Conservation (phyloP, 2,113 vertebrate species). For the Noctilio leporinus region DNA sequence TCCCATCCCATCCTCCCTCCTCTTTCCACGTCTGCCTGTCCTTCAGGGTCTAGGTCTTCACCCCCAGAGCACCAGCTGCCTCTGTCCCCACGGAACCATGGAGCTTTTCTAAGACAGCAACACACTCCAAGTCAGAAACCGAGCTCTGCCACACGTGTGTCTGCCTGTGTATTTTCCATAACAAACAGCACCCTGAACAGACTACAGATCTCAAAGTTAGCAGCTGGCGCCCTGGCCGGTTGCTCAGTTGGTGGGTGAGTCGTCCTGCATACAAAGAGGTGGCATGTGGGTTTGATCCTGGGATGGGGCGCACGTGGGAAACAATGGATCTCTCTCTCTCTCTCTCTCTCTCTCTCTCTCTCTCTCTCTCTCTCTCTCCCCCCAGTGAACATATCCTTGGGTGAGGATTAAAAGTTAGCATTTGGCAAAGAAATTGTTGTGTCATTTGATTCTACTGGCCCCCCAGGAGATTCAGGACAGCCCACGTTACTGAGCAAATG, state of each 20-base stretch:
- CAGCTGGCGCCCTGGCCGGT: background rate
- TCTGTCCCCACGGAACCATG: background rate
- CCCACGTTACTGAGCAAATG: background rate
- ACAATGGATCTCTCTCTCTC: too few species aligned
- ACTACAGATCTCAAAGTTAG: background rate
- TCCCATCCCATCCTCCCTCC: background rate
- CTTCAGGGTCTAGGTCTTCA: rapidly evolving
- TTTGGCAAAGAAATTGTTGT: background rate
- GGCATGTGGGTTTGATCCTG: too few species aligned
- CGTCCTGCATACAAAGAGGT: too few species aligned
- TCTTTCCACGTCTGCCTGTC: background rate
- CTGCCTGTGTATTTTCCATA: rapidly evolving
- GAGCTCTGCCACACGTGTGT: rapidly evolving
- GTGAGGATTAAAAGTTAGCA: background rate
- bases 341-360: too few species aligned
- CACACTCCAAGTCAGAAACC: rapidly evolving
- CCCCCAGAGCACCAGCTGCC: background rate
- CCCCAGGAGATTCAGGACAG: background rate
- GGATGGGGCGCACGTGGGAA: too few species aligned
- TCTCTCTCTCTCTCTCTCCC: too few species aligned
- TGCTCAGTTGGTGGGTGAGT: too few species aligned
- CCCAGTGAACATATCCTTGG: too few species aligned
- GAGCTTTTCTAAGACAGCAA: background rate
- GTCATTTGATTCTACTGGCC: background rate
- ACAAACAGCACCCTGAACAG: background rate